Evolutionary conservation across 2,888 invertebrate genomes (phyloP).

Genomic region (Adelphocoris suturalis): DNA sequence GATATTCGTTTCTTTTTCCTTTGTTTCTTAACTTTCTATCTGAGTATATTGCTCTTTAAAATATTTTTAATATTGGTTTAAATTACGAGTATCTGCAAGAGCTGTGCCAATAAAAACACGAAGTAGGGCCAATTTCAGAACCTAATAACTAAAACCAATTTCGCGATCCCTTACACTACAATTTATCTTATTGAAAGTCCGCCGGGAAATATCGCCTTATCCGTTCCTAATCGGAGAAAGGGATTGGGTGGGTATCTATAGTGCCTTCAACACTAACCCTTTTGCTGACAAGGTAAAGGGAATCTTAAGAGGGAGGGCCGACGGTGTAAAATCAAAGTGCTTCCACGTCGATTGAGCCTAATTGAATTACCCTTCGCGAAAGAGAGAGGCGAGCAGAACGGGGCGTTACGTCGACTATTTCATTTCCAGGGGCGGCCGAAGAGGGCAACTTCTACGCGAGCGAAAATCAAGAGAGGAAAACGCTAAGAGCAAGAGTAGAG

Average conservation of each 20-base stretch:
- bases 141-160: too few relatives aligned
- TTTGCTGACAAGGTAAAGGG: constrained; percentile 32
- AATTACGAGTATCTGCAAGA: too few relatives aligned
- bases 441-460: constrained; percentile 20
- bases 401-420: constrained; percentile 33
- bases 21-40: too few relatives aligned
- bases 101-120: too few relatives aligned
- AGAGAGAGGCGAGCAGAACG: not conserved
- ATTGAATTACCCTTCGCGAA: constrained; percentile 37
- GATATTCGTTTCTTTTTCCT: too few relatives aligned
- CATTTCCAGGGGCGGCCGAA: constrained; percentile 8
- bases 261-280: constrained; percentile 23
- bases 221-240: not conserved
- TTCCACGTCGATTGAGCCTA: constrained; percentile 50
- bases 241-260: constrained; percentile 7
- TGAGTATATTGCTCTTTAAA: too few relatives aligned
- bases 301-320: not conserved
- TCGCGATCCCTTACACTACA: too few relatives aligned
- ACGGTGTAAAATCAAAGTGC: constrained; percentile 53
- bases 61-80: too few relatives aligned
- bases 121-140: too few relatives aligned
- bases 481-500: constrained; percentile 13
- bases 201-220: too few relatives aligned
- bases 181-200: too few relatives aligned
- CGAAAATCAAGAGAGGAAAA: constrained; percentile 21